Percentiles rank a stretch among this genome's conserved stretches.
phyloP scores from a whole-genome alignment of 1,140 invertebrate genomes.

The Epicauta chinensis region DNA sequence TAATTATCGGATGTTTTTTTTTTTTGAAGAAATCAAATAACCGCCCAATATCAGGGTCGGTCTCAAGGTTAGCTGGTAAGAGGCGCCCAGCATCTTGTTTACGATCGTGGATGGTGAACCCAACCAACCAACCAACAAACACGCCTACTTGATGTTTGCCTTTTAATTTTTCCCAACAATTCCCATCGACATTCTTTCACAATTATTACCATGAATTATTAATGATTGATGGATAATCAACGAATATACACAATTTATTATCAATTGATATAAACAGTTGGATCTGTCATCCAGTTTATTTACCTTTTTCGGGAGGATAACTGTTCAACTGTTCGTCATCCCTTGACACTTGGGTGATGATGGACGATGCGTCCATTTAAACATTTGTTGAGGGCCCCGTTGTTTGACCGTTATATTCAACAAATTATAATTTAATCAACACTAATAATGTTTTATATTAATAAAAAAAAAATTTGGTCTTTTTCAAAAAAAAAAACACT shows the following conservation, averaged over 20 bases:
- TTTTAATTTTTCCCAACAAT: background rate
- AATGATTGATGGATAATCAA: background rate
- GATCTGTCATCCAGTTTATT: constrained; percentile 43
- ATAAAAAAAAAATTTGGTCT: constrained; percentile 19
- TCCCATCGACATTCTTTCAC: too few species aligned
- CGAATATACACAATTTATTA: background rate
- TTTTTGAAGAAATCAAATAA: constrained; percentile 22
- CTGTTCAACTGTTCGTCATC: constrained; percentile 93
- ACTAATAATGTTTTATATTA: background rate
- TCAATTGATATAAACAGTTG: background rate
- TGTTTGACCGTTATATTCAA: constrained; percentile 25
- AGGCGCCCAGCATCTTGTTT: constrained; percentile 25
- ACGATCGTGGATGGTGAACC: constrained; percentile 11
- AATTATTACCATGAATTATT: background rate
- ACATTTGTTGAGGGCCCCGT: constrained; percentile 53
- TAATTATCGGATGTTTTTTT: too few species aligned
- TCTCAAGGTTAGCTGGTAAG: constrained; percentile 34
- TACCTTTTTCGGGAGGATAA: constrained; percentile 88
- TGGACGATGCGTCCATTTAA: constrained; percentile 97
- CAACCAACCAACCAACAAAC: constrained; percentile 16
- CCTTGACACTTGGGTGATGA: constrained; percentile 94
- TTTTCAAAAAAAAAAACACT: constrained; percentile 28
- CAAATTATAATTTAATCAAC: constrained; percentile 5
- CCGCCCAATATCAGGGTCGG: constrained; percentile 26
- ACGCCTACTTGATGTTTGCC: constrained; percentile 29